phyloP scores from a whole-genome alignment of 2,888 invertebrate genomes.

The Cephus runcator region DNA sequence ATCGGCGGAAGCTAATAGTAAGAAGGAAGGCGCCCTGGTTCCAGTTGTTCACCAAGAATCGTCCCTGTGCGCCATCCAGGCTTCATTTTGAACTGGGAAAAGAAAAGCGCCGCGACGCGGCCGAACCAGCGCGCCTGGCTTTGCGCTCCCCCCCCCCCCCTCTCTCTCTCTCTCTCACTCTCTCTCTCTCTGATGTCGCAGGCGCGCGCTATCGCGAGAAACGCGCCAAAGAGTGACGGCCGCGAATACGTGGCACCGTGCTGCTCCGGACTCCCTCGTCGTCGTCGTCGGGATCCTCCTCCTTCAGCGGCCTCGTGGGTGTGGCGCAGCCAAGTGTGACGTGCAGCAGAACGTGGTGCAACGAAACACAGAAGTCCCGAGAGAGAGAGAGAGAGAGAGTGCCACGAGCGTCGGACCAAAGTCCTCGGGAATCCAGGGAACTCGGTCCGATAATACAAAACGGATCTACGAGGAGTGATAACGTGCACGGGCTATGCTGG shows the following conservation, averaged over 20 bases:
- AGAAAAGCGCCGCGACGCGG: neutral
- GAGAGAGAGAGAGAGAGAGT: neutral
- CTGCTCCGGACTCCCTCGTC: neutral
- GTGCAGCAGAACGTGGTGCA: neutral
- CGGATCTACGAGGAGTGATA: neutral
- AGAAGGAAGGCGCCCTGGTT: neutral
- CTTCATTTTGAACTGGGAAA: neutral
- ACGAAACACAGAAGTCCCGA: neutral
- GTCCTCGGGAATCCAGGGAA: neutral
- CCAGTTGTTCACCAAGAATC: neutral
- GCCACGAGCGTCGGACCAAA: neutral
- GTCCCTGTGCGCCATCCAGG: neutral
- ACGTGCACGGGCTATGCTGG: conserved; percentile 27
- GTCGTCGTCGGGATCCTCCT: conserved; percentile 13
- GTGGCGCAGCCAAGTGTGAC: conserved; percentile 1
- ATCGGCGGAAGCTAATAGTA: neutral
- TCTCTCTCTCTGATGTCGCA: conserved; percentile 8
- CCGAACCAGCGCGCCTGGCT: neutral
- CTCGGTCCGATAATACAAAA: neutral
- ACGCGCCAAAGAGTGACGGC: neutral
- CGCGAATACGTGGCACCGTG: neutral
- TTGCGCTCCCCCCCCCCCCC: neutral
- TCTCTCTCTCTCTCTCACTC: neutral
- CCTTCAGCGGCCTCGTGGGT: conserved; percentile 4
- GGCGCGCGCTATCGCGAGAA: conserved; percentile 1